phyloP scores from a whole-genome alignment of 2,113 vertebrate genomes.

The Acrocephalus arundinaceus region DNA sequence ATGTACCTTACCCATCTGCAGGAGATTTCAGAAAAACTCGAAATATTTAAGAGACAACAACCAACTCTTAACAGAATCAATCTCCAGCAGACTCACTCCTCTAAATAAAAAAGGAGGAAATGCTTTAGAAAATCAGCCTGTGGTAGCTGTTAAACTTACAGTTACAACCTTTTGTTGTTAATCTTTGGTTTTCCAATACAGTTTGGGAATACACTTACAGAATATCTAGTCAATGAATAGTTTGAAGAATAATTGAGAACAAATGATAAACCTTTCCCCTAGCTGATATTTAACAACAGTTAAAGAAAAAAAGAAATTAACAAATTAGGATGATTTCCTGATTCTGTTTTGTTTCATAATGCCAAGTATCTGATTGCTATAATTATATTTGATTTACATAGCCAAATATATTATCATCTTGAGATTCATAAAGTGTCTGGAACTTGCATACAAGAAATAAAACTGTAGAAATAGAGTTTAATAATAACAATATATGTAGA shows the following conservation, averaged over 20 bases:
- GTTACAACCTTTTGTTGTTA: not conserved
- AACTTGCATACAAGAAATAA: not conserved
- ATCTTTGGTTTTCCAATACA: not conserved
- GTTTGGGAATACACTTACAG: not conserved
- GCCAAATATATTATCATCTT: not conserved
- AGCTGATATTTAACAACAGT: not conserved
- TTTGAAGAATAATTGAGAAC: not conserved
- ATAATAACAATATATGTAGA: not conserved
- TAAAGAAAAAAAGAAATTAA: not conserved
- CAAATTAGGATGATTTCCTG: not conserved
- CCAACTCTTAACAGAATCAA: not conserved
- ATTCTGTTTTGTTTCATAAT: not conserved
- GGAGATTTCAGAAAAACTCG: not conserved
- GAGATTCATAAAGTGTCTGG: not conserved
- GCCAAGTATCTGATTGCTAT: not conserved
- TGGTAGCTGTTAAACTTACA: not conserved
- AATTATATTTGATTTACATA: not conserved
- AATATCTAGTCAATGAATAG: not conserved
- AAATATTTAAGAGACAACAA: not conserved
- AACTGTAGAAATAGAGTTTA: not conserved
- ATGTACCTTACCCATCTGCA: not conserved
- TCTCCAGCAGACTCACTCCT: not conserved
- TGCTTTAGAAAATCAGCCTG: not conserved
- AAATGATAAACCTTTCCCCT: not conserved
- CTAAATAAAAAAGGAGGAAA: not conserved